Conservation (phyloP, 2,797 vertebrate genomes). For the Dendrocincla fuliginosa region DNA sequence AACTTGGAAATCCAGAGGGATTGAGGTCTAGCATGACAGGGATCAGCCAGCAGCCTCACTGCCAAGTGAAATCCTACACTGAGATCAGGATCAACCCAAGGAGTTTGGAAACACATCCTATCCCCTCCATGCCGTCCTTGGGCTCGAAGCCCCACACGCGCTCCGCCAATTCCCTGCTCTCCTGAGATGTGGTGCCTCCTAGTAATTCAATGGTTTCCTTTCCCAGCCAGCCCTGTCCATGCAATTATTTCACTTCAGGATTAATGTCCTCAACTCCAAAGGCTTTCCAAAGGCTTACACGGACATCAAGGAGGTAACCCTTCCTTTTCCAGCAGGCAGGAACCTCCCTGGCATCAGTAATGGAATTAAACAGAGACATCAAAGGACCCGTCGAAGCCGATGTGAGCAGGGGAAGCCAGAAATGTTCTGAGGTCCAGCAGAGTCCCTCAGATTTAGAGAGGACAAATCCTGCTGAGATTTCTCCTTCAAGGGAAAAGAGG, state of each 20-base stretch:
- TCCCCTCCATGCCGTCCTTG: background rate
- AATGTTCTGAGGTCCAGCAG: background rate
- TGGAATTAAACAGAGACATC: conserved; percentile 52
- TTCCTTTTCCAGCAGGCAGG: background rate
- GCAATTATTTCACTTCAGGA: conserved; percentile 12
- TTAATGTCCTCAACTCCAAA: background rate
- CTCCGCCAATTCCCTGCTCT: background rate
- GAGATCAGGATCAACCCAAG: background rate
- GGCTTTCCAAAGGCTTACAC: conserved; percentile 3
- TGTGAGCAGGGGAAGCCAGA: conserved; percentile 12
- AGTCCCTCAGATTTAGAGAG: background rate
- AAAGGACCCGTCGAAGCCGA: background rate
- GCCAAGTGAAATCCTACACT: background rate
- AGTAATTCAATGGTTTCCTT: background rate
- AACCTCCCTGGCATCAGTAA: background rate
- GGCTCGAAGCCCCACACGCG: background rate
- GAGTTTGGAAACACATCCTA: background rate
- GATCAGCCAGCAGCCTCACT: background rate
- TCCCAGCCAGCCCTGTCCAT: conserved; percentile 10
- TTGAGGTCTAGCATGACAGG: background rate
- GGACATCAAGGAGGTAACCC: background rate
- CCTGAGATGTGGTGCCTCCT: background rate
- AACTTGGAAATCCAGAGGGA: background rate
- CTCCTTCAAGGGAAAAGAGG: background rate
- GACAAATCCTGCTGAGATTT: background rate